phyloP scores from a whole-genome alignment of 2,113 vertebrate species.

The Pluvialis apricaria region DNA sequence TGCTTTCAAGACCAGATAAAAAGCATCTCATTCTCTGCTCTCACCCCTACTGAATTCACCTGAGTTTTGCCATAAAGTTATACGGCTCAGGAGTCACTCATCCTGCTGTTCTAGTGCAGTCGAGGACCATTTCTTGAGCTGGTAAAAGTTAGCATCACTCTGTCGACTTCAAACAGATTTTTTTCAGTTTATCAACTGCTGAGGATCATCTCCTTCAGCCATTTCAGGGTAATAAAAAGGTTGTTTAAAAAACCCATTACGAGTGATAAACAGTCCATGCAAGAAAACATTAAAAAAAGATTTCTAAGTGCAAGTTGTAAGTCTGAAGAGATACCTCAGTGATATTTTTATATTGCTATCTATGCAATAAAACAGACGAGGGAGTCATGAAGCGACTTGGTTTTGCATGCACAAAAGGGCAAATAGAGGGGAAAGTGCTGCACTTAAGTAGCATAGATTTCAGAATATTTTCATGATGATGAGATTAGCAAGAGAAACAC shows the following conservation, averaged over 20 bases:
- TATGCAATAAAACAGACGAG: neutral
- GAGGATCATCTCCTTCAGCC: conserved; percentile 5
- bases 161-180: neutral
- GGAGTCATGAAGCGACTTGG: neutral
- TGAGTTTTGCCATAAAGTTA: neutral
- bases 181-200: conserved; percentile 1
- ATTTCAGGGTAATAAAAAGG: conserved; percentile 10
- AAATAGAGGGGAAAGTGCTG: neutral
- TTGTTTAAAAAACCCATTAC: neutral
- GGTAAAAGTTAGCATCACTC: neutral
- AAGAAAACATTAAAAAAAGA: neutral
- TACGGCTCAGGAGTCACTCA: neutral
- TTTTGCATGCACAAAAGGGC: neutral
- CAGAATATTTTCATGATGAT: neutral
- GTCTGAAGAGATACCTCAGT: neutral
- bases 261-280: neutral
- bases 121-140: neutral
- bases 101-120: neutral
- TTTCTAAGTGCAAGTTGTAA: neutral
- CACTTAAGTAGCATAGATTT: neutral
- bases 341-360: neutral
- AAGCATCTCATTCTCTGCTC: neutral
- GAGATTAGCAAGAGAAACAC: neutral
- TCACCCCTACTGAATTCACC: neutral
- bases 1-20: neutral